A percentile compares a stretch with the other conserved stretches of the same genome.
Conservation (phyloP, 2,113 vertebrate species). For the Otocyon megalotis region DNA sequence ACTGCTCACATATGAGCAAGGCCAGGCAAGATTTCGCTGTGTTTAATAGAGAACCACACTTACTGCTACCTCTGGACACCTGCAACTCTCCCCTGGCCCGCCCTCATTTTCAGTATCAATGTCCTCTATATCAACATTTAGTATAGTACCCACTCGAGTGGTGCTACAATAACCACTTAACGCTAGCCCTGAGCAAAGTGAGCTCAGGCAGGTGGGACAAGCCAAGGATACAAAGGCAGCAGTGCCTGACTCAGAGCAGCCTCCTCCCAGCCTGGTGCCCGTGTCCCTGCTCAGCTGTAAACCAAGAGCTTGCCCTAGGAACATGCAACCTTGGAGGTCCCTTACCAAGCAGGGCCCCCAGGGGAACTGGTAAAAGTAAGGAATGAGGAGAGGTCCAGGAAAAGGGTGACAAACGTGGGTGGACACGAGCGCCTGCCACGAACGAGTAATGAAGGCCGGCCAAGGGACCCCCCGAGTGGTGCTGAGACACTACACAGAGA, state of each 20-base stretch:
- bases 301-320: neutral
- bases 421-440: accelerated
- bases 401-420: too few species aligned
- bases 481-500: too few species aligned
- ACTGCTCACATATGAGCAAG: neutral
- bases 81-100: neutral
- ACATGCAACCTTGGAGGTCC: neutral
- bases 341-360: neutral
- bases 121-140: too few species aligned
- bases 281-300: neutral
- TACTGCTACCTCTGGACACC: accelerated
- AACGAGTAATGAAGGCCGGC: neutral
- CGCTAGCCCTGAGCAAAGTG: neutral
- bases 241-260: neutral
- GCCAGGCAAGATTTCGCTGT: accelerated
- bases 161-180: too few species aligned
- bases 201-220: neutral
- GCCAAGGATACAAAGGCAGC: neutral
- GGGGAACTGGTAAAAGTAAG: neutral
- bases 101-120: too few species aligned
- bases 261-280: neutral
- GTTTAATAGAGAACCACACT: neutral
- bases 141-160: too few species aligned
- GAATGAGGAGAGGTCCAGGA: neutral
- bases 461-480: neutral